Evolutionary conservation across 2,888 invertebrate genomes (phyloP).

Genomic region (Hololepta plana): DNA sequence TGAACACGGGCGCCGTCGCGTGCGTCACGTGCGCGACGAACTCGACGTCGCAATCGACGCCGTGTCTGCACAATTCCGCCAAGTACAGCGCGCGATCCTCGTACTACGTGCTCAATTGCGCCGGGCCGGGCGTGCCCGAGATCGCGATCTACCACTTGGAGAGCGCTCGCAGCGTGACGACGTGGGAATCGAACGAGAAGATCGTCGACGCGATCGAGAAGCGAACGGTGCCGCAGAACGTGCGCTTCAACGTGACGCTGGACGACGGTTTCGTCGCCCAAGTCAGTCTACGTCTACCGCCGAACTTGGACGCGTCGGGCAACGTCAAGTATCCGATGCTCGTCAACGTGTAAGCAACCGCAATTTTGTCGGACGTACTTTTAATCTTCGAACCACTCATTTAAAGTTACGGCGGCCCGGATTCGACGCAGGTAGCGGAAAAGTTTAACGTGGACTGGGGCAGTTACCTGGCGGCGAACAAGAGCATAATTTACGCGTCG

Average conservation of each 20-base stretch:
- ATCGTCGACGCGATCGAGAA: slow-evolving; percentile 30
- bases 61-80: slow-evolving; percentile 51
- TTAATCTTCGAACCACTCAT: slow-evolving; percentile 4
- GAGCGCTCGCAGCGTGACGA: slow-evolving; percentile 21
- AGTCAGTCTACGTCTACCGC: slow-evolving; percentile 56
- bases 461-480: slow-evolving; percentile 66
- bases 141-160: slow-evolving; percentile 39
- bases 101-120: slow-evolving; percentile 57
- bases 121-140: slow-evolving; percentile 72
- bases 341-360: slow-evolving; percentile 57
- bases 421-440: slow-evolving; percentile 67
- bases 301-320: slow-evolving; percentile 46
- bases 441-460: slow-evolving; percentile 77
- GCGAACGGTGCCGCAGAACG: slow-evolving; percentile 36
- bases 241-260: slow-evolving; percentile 43
- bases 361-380: slow-evolving; percentile 3
- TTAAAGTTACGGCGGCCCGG: slow-evolving; percentile 77
- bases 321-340: slow-evolving; percentile 62
- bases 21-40: slow-evolving; percentile 64
- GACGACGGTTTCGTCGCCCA: slow-evolving; percentile 51
- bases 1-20: slow-evolving; percentile 26
- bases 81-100: slow-evolving; percentile 47
- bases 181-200: slow-evolving; percentile 51
- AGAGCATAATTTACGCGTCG: slow-evolving; percentile 68
- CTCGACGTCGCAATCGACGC: slow-evolving; percentile 25